Evolutionary conservation across 2,797 vertebrate species (phyloP).

Genomic region (Enteromius unitaeniatus): DNA sequence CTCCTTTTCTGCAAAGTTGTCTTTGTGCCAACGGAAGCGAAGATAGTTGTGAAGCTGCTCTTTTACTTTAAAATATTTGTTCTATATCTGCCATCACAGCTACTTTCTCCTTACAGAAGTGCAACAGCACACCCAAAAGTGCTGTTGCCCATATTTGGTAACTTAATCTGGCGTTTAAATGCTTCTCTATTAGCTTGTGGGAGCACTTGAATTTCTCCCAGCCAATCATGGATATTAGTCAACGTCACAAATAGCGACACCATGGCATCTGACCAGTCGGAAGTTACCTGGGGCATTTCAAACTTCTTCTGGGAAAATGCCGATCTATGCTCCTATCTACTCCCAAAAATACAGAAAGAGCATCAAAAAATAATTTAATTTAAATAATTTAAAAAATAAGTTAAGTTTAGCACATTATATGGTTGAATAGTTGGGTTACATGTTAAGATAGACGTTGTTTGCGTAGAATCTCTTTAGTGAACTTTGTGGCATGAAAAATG

Average conservation of each 20-base stretch:
- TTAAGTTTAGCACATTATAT: background rate
- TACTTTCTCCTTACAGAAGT: background rate
- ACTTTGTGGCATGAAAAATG: too few relatives aligned
- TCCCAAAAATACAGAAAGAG: background rate
- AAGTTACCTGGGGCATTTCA: background rate
- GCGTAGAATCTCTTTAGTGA: too few relatives aligned
- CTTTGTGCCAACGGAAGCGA: constrained; percentile 4
- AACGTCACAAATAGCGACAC: background rate
- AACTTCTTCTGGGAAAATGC: background rate
- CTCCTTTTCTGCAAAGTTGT: background rate
- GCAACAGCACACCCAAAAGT: too few relatives aligned
- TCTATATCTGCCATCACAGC: too few relatives aligned
- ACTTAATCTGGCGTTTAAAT: background rate
- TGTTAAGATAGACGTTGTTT: too few relatives aligned
- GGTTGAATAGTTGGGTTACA: background rate
- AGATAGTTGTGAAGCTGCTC: constrained; percentile 5
- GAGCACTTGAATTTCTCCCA: background rate
- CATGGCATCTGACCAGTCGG: background rate
- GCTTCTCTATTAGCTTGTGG: background rate
- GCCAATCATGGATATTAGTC: background rate
- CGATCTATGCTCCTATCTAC: background rate
- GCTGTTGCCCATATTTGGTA: background rate
- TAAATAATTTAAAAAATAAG: too few relatives aligned
- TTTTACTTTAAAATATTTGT: constrained; percentile 18
- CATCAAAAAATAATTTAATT: background rate